phyloP scores from a whole-genome alignment of 2,113 vertebrate genomes.

The Mirounga angustirostris region DNA sequence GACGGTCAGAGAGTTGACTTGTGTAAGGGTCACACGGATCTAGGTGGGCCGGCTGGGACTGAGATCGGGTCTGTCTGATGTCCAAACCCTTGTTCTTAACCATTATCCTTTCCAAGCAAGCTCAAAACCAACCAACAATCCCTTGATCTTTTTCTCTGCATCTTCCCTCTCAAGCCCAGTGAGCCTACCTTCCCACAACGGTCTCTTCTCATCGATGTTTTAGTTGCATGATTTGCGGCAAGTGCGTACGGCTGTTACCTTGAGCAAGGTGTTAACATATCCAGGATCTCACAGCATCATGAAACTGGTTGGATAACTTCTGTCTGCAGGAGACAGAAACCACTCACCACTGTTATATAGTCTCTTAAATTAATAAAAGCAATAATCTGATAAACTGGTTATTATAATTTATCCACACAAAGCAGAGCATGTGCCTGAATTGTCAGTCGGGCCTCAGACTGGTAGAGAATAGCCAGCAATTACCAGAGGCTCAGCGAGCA shows the following conservation, averaged over 20 bases:
- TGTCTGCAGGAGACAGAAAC: constrained; percentile 68
- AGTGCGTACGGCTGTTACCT: not conserved
- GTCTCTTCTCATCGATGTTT: not conserved
- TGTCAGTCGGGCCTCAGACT: constrained; percentile 15
- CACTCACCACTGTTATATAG: constrained; percentile 7
- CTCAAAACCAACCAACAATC: not conserved
- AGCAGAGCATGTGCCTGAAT: constrained; percentile 35
- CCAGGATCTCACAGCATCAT: not conserved
- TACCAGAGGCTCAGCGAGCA: constrained; percentile 45
- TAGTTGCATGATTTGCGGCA: not conserved
- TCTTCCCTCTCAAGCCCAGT: not conserved
- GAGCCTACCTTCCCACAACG: not conserved
- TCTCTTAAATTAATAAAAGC: constrained; percentile 71
- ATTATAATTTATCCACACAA: constrained; percentile 70
- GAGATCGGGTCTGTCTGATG: not conserved
- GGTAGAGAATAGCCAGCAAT: constrained; percentile 71
- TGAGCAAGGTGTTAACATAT: not conserved
- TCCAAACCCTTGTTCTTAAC: not conserved
- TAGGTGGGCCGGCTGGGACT: not conserved
- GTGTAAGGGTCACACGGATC: not conserved
- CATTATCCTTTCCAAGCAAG: not conserved
- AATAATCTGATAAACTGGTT: constrained; percentile 68
- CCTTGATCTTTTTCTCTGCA: not conserved
- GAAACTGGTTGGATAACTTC: not conserved
- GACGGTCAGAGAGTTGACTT: not conserved